Evolutionary conservation across 2,113 vertebrate species (phyloP), one percentile per base, ranked within the genome.

Genomic region (Oophaga pumilio): DNA sequence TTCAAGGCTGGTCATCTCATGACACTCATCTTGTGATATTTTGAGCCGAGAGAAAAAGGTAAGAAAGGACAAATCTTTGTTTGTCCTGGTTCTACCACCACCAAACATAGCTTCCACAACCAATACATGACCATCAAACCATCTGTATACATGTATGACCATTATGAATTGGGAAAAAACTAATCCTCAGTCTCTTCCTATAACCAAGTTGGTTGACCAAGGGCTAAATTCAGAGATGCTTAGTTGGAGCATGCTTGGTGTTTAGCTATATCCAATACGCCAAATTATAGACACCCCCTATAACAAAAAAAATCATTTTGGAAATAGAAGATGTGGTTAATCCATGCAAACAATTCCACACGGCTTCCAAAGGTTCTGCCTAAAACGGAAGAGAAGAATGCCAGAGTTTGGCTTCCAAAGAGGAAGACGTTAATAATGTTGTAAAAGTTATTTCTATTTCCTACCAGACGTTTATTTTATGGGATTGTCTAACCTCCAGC

Each of bases 241-340:
- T 43, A 73, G 1, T 50, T 20, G 69, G 69, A 33, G 33, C 6
- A 43, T 4, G 15, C 43, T 73, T 12, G 9, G 8, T 50, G 9
- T 22, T 50, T 8, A 50, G 71, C 50, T 49, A 2, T 43, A 74
- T 50, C 33, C 28, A 74, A 74, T 71, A 13, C 13, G 24, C 14
- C 26, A 71, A 71, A 5, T 74, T 74, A 20, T 49, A 50, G 18
- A 50, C 20, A 18, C 43, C 71, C 43, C 71, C 43, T 50, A 10
- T 49, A 74, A 74, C 71, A 87, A 90, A 90, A 59, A 59, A 64
- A 60, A 69, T 43, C 6, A 73, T 3, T 50, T 73, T 13, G 43
- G 43, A 74, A 74, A 74, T 74, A 74, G 71, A 17, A 50, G 71
- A 18, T 50, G 71, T 49, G 71, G 71, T 74, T 74, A 50, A 74